Base-by-base conservation (phyloP, 53 echinoderm and acorn worm genomes). In the Crossaster papposus region DNA sequence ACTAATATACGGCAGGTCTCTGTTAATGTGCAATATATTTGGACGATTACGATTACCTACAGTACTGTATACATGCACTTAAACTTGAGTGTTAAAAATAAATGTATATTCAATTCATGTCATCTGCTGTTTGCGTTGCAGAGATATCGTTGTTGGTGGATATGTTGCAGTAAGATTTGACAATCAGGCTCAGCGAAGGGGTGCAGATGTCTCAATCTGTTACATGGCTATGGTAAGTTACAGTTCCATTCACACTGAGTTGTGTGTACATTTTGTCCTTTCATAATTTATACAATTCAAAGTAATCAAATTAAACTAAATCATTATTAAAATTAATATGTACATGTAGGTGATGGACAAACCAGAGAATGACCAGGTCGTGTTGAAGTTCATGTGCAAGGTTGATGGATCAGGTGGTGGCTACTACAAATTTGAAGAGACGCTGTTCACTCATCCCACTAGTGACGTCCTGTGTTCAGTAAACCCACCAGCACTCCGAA, bases 341-440 rank as follows among this genome's bases (percentile, higher is more conserved):
- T 76, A 30, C 44, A 50, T 77, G 15, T 77, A 77, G 77, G 77
- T 77, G 77, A 77, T 50, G 77, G 5, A 77, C 77, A 77, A 44
- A 77, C 17, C 77, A 13, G 77, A 77, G 50, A 77, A 77, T 77
- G 50, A 77, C 77, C 18, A 77, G 77, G 51, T 77, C 23, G 77
- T 77, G 77, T 77, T 77, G 77, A 77, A 23, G 77, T 38, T 77
- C 77, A 77, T 77, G 77, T 77, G 77, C 77, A 77, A 77, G 77
- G 77, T 77, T 23, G 77, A 22, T 77, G 77, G 77, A n/a, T n/a
- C n/a, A n/a, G n/a, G n/a, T n/a, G n/a, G n/a, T n/a, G 71, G 71
- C 15, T 77, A 77, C 77, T 77, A 77, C 77, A 77, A 37, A 77
- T 77, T 77, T n/a, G 44, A 77, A 36, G 50, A 77, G 77, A 38